Percentiles rank a stretch among this genome's conserved stretches.
Conservation (phyloP, 2,113 vertebrate genomes). For the Meles meles region DNA sequence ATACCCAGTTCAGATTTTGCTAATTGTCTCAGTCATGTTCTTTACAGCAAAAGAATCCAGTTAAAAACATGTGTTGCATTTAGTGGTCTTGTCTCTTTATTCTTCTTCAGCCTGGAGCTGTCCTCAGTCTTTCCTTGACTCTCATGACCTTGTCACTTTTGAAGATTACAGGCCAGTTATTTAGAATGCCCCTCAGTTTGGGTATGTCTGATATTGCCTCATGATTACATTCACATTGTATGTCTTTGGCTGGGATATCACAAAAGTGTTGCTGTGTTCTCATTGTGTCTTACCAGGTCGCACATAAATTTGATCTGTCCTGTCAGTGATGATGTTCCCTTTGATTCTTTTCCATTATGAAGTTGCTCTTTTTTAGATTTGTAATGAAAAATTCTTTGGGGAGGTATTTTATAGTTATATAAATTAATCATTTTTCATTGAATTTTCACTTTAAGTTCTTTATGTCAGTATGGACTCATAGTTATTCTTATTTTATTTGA, state of each 20-base stretch:
- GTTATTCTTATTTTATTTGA: neutral
- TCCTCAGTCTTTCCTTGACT: constrained; percentile 8
- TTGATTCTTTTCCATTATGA: neutral
- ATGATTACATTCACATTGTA: neutral
- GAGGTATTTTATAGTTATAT: neutral
- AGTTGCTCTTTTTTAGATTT: neutral
- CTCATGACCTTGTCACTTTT: neutral
- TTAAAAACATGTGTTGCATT: neutral
- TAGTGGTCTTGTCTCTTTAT: neutral
- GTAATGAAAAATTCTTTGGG: neutral
- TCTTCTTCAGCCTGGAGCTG: neutral
- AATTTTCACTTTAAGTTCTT: neutral
- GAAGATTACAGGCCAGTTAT: neutral
- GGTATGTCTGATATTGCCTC: neutral
- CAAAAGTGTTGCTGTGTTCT: neutral
- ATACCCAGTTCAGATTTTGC: neutral
- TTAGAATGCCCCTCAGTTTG: neutral
- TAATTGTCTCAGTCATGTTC: neutral
- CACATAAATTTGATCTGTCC: neutral
- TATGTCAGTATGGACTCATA: neutral
- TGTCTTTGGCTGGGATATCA: neutral
- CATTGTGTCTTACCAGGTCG: neutral
- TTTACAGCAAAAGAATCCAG: neutral
- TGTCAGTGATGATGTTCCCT: neutral
- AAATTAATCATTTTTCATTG: neutral